Base-by-base conservation (phyloP, 2,113 vertebrate species). In the Caranx melampygus region DNA sequence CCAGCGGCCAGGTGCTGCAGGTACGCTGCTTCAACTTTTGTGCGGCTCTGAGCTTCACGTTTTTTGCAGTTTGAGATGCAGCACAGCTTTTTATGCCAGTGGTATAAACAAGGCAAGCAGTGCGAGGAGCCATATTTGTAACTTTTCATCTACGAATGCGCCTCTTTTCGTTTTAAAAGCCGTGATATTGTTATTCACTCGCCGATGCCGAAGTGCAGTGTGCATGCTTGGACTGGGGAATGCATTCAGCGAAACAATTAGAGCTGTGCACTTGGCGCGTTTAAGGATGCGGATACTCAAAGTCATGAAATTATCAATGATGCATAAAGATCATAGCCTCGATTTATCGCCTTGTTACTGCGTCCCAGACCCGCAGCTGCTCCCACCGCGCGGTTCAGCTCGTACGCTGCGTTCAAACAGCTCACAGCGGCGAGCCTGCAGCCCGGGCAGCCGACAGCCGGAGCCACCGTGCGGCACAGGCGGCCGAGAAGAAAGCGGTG, bases 61-160 rank as follows among this genome's bases (percentile, higher is more conserved):
- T 81, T 42, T 81, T 75, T 42, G 69, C 87, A 83, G 72, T 26
- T 90, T 80, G 78, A 81, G 68, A 91, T 86, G 86, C 85, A 83
- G 77, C 85, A 75, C 57, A 61, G 80, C 75, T 74, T 71, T 47
- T 37, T 61, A 83, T 80, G 66, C 89, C 79, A 75, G 89, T 78
- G 84, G 94, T 81, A 88, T 93, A 96, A 96, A 96, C 95, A 96
- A 95, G 95, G 94, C 88, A 93, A 88, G 92, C 94, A 84, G 93
- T 84, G 90, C 77, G 95, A 96, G 95, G 73, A 96, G 96, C 96
- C 96, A 97, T 96, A 95, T 97, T 97, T 96, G 95, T 95, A 98
- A 97, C 96, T 98, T 98, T 97, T 96, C 93, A 95, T 95, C 94
- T 89, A 94, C 94, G 94, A 95, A 96, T 95, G 95, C 95, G 95